Conservation (phyloP, 2,113 vertebrate species). For the Siphamia tubifer region DNA sequence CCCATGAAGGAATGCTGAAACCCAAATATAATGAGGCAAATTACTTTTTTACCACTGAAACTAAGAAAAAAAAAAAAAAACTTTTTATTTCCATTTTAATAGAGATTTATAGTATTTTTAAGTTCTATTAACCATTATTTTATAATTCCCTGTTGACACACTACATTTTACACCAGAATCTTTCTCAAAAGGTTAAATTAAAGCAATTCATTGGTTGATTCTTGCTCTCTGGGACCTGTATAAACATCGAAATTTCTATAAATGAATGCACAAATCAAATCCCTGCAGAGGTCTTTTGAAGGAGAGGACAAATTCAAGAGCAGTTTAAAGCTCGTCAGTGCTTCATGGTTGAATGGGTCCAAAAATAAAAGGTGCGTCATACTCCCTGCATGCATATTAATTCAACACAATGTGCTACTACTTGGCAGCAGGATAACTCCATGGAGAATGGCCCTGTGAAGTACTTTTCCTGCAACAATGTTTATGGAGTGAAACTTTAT, state of each 20-base stretch:
- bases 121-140: neutral
- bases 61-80: neutral
- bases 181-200: neutral
- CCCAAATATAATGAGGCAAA: neutral
- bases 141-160: neutral
- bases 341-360: constrained; percentile 4
- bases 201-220: neutral
- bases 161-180: neutral
- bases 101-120: too few species aligned
- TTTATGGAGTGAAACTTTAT: neutral
- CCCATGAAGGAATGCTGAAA: neutral
- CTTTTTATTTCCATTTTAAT: too few species aligned
- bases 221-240: neutral
- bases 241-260: neutral
- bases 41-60: neutral
- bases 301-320: constrained; percentile 7
- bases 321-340: neutral
- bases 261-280: constrained; percentile 1
- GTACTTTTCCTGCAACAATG: neutral
- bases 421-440: neutral
- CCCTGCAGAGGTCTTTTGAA: constrained; percentile 30
- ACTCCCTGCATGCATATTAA: constrained; percentile 50
- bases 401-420: constrained; percentile 4
- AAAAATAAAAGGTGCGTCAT: constrained; percentile 21
- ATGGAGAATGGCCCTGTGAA: neutral